Evolutionary conservation across 1,140 invertebrate genomes (phyloP).

Genomic region (Euura saliciscinereae): DNA sequence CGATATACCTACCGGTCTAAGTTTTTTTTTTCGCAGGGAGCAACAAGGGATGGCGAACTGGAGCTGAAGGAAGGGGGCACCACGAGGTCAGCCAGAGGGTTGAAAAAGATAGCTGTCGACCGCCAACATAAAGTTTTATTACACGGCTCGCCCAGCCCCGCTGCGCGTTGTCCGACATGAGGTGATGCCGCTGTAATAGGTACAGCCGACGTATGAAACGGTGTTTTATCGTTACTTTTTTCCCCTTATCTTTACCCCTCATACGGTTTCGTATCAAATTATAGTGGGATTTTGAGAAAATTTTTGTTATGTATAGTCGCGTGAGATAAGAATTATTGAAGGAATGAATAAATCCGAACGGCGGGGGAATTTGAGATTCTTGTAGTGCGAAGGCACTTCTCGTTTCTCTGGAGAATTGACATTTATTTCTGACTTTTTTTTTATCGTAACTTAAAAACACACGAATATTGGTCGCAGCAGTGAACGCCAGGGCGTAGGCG

Average conservation of each 20-base stretch:
- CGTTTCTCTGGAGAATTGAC: too few relatives aligned
- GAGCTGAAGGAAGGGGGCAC: background rate
- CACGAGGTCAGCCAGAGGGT: background rate
- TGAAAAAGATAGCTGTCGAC: background rate
- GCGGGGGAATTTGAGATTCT: too few relatives aligned
- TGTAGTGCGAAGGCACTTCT: too few relatives aligned
- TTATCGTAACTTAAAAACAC: too few relatives aligned
- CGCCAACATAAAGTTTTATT: constrained; percentile 2
- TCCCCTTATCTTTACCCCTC: background rate
- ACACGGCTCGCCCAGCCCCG: background rate
- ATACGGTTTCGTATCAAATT: background rate
- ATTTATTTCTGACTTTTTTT: too few relatives aligned
- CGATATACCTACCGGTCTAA: background rate
- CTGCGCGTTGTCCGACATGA: background rate
- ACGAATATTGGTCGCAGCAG: too few relatives aligned
- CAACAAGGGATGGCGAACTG: background rate
- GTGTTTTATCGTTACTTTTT: too few relatives aligned
- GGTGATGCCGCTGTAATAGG: background rate
- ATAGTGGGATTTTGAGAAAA: background rate
- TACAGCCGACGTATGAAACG: background rate
- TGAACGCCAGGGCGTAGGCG: too few relatives aligned
- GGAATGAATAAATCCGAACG: too few relatives aligned
- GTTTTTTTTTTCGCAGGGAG: background rate
- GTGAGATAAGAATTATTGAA: too few relatives aligned
- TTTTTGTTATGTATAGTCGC: background rate